phyloP scores from a whole-genome alignment of 2,888 invertebrate species.

The Dendrolimus pini region DNA sequence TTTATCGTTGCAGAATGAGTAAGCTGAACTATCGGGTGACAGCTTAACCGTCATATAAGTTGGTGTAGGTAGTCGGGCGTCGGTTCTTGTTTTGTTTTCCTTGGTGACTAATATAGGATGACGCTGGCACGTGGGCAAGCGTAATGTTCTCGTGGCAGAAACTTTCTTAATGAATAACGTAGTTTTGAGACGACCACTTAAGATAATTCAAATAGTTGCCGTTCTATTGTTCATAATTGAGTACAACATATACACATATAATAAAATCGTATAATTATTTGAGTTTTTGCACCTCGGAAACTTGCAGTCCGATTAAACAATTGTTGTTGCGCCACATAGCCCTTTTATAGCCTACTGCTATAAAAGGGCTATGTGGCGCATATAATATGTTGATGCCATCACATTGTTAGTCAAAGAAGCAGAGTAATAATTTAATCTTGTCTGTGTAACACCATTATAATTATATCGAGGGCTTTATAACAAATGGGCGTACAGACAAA shows the following conservation, averaged over 20 bases:
- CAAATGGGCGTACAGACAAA: too few relatives aligned
- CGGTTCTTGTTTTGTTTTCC: slow-evolving; percentile 39
- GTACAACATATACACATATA: slow-evolving; percentile 32
- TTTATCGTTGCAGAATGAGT: not conserved
- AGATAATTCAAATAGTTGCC: slow-evolving; percentile 58
- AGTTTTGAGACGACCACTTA: slow-evolving; percentile 60
- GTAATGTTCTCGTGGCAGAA: slow-evolving; percentile 30
- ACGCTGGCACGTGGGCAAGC: slow-evolving; percentile 34
- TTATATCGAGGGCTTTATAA: too few relatives aligned
- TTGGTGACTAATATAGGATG: slow-evolving; percentile 57
- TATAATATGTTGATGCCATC: too few relatives aligned
- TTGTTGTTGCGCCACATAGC: too few relatives aligned
- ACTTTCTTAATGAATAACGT: slow-evolving; percentile 61
- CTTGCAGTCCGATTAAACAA: too few relatives aligned
- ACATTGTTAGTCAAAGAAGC: too few relatives aligned
- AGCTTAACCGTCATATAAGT: not conserved
- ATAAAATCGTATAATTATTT: too few relatives aligned
- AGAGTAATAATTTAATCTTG: too few relatives aligned
- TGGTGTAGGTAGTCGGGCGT: not conserved
- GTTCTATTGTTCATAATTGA: slow-evolving; percentile 53
- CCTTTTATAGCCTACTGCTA: too few relatives aligned
- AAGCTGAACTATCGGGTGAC: not conserved
- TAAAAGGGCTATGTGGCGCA: too few relatives aligned
- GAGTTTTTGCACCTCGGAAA: too few relatives aligned
- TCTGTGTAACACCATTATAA: too few relatives aligned